Evolutionary conservation across 2,113 vertebrate genomes (phyloP).

Genomic region (Cinclus mexicanus): DNA sequence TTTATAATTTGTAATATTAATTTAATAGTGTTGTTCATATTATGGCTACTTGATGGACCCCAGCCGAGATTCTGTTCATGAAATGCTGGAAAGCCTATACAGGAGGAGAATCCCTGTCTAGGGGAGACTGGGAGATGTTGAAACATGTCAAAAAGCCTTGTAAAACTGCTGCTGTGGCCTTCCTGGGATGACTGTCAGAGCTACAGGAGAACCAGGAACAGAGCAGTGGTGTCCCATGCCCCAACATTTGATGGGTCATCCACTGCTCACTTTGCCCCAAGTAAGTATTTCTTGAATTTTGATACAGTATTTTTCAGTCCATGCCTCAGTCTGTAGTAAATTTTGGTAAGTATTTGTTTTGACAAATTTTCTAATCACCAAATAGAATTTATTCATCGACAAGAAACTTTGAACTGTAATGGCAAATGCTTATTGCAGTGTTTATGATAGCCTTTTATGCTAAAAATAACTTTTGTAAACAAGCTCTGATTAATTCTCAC

Average conservation of each 20-base stretch:
- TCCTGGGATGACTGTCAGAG: neutral
- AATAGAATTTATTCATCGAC: neutral
- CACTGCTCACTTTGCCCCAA: neutral
- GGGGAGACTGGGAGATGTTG: neutral
- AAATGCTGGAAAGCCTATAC: neutral
- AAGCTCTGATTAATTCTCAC: constrained; percentile 81
- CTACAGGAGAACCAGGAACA: neutral
- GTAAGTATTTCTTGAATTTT: neutral
- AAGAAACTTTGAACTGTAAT: constrained; percentile 26
- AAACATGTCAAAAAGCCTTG: neutral
- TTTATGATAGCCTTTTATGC: constrained; percentile 72
- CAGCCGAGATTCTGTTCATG: neutral
- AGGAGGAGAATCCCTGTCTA: neutral
- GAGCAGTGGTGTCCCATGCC: neutral
- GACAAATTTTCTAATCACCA: neutral
- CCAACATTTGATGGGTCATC: neutral
- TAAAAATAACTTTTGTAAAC: constrained; percentile 81
- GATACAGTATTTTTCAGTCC: neutral
- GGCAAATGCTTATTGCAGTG: constrained; percentile 11
- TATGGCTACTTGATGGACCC: neutral
- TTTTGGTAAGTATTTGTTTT: neutral
- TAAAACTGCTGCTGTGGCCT: neutral
- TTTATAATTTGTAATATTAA: no score
- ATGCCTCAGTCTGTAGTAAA: neutral
- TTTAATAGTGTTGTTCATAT: neutral